Conservation (phyloP, 2,113 vertebrate genomes). For the Danio rerio region DNA sequence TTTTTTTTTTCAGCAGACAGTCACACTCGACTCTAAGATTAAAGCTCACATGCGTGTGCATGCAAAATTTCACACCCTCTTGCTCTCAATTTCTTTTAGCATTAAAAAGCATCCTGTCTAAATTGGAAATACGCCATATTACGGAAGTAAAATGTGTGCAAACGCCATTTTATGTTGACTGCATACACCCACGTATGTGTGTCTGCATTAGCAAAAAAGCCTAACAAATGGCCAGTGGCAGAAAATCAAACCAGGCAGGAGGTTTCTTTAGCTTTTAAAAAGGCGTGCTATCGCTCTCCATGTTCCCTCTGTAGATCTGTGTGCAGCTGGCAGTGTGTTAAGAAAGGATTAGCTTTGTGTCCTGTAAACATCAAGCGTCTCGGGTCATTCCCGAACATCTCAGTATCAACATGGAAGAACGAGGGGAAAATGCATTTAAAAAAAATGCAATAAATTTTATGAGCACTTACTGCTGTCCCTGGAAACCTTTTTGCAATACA, state of each 20-base stretch:
- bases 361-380: neutral
- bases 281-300: neutral
- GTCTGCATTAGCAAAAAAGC: neutral
- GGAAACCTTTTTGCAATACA: too few species aligned
- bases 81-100: too few species aligned
- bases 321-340: constrained; percentile 22
- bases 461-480: too few species aligned
- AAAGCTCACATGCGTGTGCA: constrained; percentile 56
- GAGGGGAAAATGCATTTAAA: too few species aligned
- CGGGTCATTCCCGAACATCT: neutral
- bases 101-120: neutral
- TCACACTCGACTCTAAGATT: constrained; percentile 59
- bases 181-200: neutral
- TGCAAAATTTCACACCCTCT: constrained; percentile 54
- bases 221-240: neutral
- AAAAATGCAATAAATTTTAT: too few species aligned
- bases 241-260: constrained; percentile 7
- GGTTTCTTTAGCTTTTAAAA: neutral
- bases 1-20: constrained; percentile 56
- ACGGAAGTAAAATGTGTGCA: neutral
- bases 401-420: neutral
- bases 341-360: constrained; percentile 29
- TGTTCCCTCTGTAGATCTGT: constrained; percentile 7
- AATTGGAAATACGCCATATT: neutral
- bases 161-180: neutral